Evolutionary conservation across 2,113 vertebrate genomes (phyloP).

Genomic region (Thomomys bottae): DNA sequence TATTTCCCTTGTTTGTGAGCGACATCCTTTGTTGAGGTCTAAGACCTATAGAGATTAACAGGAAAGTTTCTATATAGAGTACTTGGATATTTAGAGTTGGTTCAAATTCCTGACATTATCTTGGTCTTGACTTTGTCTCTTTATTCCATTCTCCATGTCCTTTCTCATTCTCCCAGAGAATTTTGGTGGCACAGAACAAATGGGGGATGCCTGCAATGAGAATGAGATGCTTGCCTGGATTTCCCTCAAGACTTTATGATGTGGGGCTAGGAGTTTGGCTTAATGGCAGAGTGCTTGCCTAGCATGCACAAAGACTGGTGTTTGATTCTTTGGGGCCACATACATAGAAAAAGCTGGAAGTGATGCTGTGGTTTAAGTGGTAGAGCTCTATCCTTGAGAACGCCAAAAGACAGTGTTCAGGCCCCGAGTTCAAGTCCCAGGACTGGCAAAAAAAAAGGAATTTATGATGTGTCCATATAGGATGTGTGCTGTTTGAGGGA

Average conservation of each 20-base stretch:
- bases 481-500: not conserved
- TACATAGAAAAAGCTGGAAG: no score
- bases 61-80: not conserved
- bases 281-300: no score
- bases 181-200: not conserved
- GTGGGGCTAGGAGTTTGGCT: no score
- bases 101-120: not conserved
- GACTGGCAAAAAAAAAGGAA: no score
- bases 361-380: no score
- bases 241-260: not conserved
- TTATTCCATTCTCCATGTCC: not conserved
- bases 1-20: not conserved
- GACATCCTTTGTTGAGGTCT: not conserved
- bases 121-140: not conserved
- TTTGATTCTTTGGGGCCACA: no score
- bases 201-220: not conserved
- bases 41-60: not conserved
- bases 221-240: not conserved
- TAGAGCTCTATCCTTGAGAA: no score
- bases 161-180: not conserved
- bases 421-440: no score
- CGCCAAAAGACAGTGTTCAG: no score
- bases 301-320: no score
- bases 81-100: not conserved
- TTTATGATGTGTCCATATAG: not conserved